phyloP scores from a whole-genome alignment of 2,113 vertebrate species.

The Paedocypris sp. region DNA sequence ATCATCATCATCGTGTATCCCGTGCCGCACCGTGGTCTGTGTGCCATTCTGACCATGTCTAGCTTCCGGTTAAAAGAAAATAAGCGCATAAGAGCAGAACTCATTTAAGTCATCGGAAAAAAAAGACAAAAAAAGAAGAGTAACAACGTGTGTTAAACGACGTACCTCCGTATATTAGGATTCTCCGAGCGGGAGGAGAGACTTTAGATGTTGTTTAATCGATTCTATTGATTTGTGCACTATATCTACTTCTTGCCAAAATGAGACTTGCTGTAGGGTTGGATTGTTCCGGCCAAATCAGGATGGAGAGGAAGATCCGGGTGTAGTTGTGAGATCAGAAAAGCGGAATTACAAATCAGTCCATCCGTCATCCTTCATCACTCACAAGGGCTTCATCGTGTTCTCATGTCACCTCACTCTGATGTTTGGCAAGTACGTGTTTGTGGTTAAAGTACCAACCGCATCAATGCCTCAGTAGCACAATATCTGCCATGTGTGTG shows the following conservation, averaged over 20 bases:
- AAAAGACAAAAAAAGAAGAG: conserved; percentile 36
- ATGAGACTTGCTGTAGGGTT: conserved; percentile 63
- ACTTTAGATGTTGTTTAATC: conserved; percentile 48
- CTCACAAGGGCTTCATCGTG: conserved; percentile 30
- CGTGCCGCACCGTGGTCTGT: conserved; percentile 40
- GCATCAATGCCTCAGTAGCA: not conserved
- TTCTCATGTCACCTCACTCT: not conserved
- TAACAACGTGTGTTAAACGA: conserved; percentile 49
- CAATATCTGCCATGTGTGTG: not conserved
- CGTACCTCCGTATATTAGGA: conserved; percentile 45
- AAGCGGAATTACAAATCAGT: not conserved
- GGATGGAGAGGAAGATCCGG: conserved; percentile 26
- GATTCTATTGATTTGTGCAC: conserved; percentile 60
- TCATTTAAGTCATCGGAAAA: conserved; percentile 42
- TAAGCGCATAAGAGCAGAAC: conserved; percentile 26
- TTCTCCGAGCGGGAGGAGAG: conserved; percentile 44
- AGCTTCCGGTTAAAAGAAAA: conserved; percentile 46
- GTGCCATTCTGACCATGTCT: conserved; percentile 45
- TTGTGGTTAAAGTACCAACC: not conserved
- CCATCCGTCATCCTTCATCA: conserved; percentile 11
- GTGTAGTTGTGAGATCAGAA: conserved; percentile 12
- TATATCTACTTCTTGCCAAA: conserved; percentile 73
- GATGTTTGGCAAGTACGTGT: not conserved
- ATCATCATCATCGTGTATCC: conserved; percentile 35
- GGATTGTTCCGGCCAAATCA: conserved; percentile 68